These are phyloP conservation scores for Syngnathus acus DNA, from an alignment of 2,797 vertebrate genomes.

Conservation along the genomic window DNA sequence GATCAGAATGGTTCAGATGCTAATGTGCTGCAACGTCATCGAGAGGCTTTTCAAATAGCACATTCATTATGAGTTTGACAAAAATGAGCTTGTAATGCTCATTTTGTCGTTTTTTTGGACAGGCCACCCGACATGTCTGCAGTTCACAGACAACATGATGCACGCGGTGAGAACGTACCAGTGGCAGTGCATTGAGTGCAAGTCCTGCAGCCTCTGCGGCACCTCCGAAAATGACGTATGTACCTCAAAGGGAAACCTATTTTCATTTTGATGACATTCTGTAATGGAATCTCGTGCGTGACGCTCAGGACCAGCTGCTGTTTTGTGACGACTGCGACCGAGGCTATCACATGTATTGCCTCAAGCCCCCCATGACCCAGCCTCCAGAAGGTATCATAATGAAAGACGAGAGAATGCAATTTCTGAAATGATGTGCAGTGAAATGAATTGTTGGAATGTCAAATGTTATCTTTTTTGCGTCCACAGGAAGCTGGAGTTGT, in stretches of 20 bases:
- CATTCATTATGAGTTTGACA: no score
- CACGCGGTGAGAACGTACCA: slow-evolving; percentile 95
- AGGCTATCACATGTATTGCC: slow-evolving; percentile 99
- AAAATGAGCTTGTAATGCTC: not conserved
- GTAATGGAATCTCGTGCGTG: not conserved
- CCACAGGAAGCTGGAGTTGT: slow-evolving; percentile 95
- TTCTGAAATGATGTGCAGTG: not conserved
- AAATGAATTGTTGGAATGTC: not conserved
- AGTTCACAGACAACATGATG: slow-evolving; percentile 98
- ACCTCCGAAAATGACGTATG: slow-evolving; percentile 97
- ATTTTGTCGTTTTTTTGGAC: slow-evolving; percentile 1
- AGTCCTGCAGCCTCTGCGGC: slow-evolving; percentile 96
- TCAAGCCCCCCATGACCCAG: slow-evolving; percentile 92
- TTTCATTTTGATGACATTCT: not conserved
- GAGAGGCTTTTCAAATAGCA: no score
- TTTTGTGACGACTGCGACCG: slow-evolving; percentile 98
- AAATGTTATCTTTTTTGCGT: slow-evolving; percentile 2
- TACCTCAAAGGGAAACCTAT: not conserved
- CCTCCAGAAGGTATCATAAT: slow-evolving; percentile 85
- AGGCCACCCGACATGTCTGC: slow-evolving; percentile 97
- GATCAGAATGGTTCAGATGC: no score
- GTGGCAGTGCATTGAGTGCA: slow-evolving; percentile 99
- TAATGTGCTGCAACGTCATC: no score
- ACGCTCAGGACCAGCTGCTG: slow-evolving; percentile 88
- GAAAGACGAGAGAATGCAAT: not conserved